Evolutionary conservation across 2,888 invertebrate species (phyloP).

Genomic region (Carcina quercana): DNA sequence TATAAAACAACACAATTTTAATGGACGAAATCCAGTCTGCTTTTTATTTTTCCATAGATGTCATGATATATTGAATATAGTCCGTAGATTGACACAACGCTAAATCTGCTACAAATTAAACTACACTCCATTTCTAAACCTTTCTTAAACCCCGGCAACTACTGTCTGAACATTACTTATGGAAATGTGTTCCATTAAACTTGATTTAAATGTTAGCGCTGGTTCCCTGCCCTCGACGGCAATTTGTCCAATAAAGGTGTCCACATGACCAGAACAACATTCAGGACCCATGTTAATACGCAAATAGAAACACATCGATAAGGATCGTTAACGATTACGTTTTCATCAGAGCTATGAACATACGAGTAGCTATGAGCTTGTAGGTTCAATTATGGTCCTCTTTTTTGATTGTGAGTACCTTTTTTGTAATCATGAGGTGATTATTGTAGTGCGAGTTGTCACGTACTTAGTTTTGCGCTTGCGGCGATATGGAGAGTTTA

Average conservation of each 20-base stretch:
- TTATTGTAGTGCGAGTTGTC: too few species aligned
- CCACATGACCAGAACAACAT: slow-evolving; percentile 24
- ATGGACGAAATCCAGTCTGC: too few species aligned
- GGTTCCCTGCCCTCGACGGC: slow-evolving; percentile 38
- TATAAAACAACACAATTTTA: too few species aligned
- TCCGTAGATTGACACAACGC: too few species aligned
- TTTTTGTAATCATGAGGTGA: too few species aligned
- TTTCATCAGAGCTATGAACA: slow-evolving; percentile 21
- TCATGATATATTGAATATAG: too few species aligned
- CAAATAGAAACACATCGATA: slow-evolving; percentile 38
- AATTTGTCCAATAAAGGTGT: slow-evolving; percentile 53
- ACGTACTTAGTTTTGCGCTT: too few species aligned
- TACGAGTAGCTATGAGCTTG: slow-evolving; percentile 17
- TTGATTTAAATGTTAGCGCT: slow-evolving; percentile 67
- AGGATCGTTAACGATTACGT: slow-evolving; percentile 49
- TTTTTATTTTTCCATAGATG: too few species aligned
- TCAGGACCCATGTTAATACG: slow-evolving; percentile 34
- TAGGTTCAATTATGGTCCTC: slow-evolving; percentile 19
- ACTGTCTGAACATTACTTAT: slow-evolving; percentile 40
- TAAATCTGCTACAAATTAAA: too few species aligned
- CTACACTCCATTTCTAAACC: slow-evolving; percentile 19
- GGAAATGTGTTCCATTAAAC: slow-evolving; percentile 58
- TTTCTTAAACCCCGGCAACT: slow-evolving; percentile 18
- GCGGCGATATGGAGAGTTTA: too few species aligned
- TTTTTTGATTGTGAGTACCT: not conserved